Base-by-base conservation (phyloP, 2,113 vertebrate genomes). In the Micromys minutus region DNA sequence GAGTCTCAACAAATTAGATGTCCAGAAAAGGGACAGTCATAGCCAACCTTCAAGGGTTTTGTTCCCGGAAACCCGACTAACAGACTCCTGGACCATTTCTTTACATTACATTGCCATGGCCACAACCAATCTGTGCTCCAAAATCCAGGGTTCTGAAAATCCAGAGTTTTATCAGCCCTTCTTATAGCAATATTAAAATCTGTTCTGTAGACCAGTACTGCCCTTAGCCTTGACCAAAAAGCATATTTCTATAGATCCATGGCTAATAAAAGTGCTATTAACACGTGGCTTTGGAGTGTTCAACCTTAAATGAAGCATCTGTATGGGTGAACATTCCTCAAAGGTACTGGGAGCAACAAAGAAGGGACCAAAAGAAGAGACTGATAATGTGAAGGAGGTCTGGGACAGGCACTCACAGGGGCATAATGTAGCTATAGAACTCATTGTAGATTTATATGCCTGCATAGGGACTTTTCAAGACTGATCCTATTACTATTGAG, bases 21-120 rank as follows among this genome's bases (percentile, higher is more conserved):
- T 39, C 15, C 4, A 6, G 22, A 13, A 24, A 8, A n/a, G 7
- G 3, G 4, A 5, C 15, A 7, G 19, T 71, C 50, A 45, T 5
- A 87, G 69, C 12, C 74, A 76, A 10, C 1, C 1, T 11, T 12
- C 12, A 7, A 11, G 19, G n/a, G 3, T 65, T 36, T 93, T 59
- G 34, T 45, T 3, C 31, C 13, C 13, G 26, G 7, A 12, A 81
- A 42, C 36, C 13, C 34, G 16, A 42, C 24, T 47, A 7, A 4
- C 22, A 57, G 7, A 52, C 71, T 69, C 13, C 5, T 19, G 1
- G 0, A 5, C 11, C 61, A 29, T 36, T 19, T 47, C 21, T 55
- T 36, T 69, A 8, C 8, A 26, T 13, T 31, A 75, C 1, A n/a
- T 9, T 9, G 29, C 24, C 31, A 29, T 22, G n/a, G 36, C 29